Evolutionary conservation across 2,888 invertebrate genomes (phyloP).

Genomic region (Acleris laterana): DNA sequence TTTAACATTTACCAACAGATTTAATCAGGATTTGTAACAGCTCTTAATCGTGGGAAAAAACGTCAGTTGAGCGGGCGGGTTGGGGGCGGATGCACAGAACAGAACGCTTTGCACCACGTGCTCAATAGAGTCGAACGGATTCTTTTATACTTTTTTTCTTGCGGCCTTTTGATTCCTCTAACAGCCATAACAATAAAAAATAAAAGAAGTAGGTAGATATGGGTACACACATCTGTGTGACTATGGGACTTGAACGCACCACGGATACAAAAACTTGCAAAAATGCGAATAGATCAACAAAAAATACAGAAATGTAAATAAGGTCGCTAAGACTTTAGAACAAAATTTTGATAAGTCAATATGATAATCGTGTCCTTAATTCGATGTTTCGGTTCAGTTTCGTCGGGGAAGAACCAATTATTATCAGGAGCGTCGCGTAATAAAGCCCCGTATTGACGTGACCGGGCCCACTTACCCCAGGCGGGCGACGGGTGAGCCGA

Average conservation of each 20-base stretch:
- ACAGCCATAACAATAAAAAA: conserved; percentile 25
- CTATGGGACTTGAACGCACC: conserved; percentile 6
- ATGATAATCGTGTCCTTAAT: conserved; percentile 14
- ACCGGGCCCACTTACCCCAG: conserved; percentile 81
- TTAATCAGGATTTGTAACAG: conserved; percentile 58
- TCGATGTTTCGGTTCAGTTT: conserved; percentile 43
- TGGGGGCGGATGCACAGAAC: conserved; percentile 69
- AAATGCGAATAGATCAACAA: background rate
- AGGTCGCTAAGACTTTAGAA: background rate
- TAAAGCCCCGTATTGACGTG: conserved; percentile 81
- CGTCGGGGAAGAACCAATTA: conserved; percentile 72
- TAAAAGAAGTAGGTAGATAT: conserved; percentile 23
- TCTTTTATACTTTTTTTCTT: conserved; percentile 42
- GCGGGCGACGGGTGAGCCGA: conserved; percentile 67
- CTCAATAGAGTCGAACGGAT: conserved; percentile 57
- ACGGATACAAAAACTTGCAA: background rate
- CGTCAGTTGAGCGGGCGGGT: conserved; percentile 64
- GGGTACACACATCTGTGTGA: conserved; percentile 23
- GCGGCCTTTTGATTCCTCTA: conserved; percentile 26
- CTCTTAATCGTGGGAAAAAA: conserved; percentile 76
- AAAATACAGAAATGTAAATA: no score
- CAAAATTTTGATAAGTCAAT: background rate
- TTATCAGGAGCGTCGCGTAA: conserved; percentile 72
- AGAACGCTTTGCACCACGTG: conserved; percentile 69
- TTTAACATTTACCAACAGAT: conserved; percentile 21